Base-by-base conservation (phyloP, 2,888 invertebrate genomes). In the Clepsis dumicolana region DNA sequence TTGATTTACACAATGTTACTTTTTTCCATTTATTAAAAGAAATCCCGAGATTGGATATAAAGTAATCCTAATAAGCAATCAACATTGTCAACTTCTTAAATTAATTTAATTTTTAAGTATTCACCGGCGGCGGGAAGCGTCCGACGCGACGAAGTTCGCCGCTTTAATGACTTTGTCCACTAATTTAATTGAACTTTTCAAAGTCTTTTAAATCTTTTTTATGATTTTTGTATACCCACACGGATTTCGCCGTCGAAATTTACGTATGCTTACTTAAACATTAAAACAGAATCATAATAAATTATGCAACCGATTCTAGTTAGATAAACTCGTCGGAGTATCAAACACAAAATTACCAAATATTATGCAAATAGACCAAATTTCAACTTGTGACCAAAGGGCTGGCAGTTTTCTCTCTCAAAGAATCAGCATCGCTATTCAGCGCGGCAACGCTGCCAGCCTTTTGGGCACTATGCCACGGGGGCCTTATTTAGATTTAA, bases 111-210 rank as follows among this genome's bases (percentile, higher is more conserved):
- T 62, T 50, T 62, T 52, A 62, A 62, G 50, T 62, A 62, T 52
- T 35, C 54, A 56, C 18, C 61, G 21, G 4, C 61, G n/a, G 60
- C n/a, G 44, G 64, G 25, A 38, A 25, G 29, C n/a, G 48, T 48
- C 48, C 27, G 10, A 18, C 44, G 48, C 21, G 21, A 44, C 57
- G 44, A 56, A 69, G 74, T 75, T 74, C 72, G 72, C 70, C 70
- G 75, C 70, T 79, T 82, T 83, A 82, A 84, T 77, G 79, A 78
- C 77, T 79, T 83, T 73, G 76, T 75, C 73, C 74, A 72, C 75
- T 79, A 78, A 82, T 83, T 83, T 75, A 80, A 84, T 83, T 80
- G 75, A 72, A 78, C 76, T 74, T 76, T 76, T 77, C 76, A 78
- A 75, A 81, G 81, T 79, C 77, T 76, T 81, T 79, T 75, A 29